phyloP scores from a whole-genome alignment of 1,140 invertebrate species.

The roundworm (Caenorhabditis elegans) region WBcel235 BX284604.4:9784501-9785000 shows the following conservation, averaged over 20 bases:
- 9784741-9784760: too few species aligned
- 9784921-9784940: too few species aligned
- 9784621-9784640: neutral
- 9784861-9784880: too few species aligned
- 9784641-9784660: neutral
- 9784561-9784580: neutral
- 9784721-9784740: too few species aligned
- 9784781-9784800: neutral
- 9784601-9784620: slow-evolving; percentile 1
- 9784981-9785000: neutral
- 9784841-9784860: neutral
- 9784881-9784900: too few species aligned
- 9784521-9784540: neutral
- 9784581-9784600: neutral
- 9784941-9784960: neutral
- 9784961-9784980: neutral
- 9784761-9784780: neutral
- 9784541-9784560: neutral
- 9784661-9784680: slow-evolving; percentile 1
- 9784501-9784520: neutral
- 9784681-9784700: neutral
- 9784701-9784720: neutral
- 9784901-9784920: neutral
- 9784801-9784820: neutral
- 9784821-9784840: neutral